Conservation (phyloP, 2,888 invertebrate genomes). For the Gastracanthus pulcherrimus region DNA sequence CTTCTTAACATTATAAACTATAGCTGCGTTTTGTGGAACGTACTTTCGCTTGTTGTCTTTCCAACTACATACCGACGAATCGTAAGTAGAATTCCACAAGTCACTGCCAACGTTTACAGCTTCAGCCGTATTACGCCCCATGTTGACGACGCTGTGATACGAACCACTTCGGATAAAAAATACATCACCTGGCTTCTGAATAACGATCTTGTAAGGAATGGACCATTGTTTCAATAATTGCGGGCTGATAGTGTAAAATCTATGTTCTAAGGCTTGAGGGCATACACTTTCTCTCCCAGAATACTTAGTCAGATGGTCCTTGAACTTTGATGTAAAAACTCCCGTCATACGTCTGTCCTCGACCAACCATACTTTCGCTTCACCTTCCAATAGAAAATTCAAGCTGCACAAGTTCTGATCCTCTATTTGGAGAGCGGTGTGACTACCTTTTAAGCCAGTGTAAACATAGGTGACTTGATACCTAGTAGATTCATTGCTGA, state of each 20-base stretch:
- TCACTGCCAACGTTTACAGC: neutral
- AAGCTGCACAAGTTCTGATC: no score
- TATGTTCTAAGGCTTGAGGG: no score
- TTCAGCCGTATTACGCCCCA: neutral
- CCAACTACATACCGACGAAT: neutral
- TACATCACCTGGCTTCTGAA: neutral
- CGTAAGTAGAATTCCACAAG: neutral
- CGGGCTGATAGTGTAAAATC: neutral
- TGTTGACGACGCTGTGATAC: neutral
- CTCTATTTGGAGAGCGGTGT: no score
- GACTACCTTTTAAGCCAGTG: no score
- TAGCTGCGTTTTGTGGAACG: neutral
- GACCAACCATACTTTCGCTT: no score
- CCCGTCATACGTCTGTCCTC: no score
- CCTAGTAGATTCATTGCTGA: no score
- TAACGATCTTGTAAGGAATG: neutral
- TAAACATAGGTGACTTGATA: no score
- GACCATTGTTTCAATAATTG: neutral
- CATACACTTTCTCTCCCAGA: no score
- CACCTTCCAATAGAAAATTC: no score
- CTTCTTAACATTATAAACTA: neutral
- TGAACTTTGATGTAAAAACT: no score
- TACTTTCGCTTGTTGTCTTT: neutral
- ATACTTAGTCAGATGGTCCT: no score
- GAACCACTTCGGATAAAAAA: neutral